Evolutionary conservation across 2,888 invertebrate genomes (phyloP), one percentile per base, ranked within the genome.

Genomic region (Cataglyphis rosenhaueri): DNA sequence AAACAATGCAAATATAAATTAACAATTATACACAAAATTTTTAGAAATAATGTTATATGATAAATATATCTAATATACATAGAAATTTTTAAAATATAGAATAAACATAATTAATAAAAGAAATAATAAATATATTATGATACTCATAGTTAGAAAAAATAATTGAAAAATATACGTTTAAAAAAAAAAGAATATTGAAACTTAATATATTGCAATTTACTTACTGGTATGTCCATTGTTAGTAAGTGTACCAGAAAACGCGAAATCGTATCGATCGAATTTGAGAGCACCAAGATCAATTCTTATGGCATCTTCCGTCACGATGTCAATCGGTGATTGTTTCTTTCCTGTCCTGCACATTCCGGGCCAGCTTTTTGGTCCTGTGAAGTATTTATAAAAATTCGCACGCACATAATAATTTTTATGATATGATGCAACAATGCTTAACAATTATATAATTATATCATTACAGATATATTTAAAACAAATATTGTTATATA

Each of bases 241-340:
- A 83, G 95, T 95, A 0, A 96, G 90, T 3, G 90, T 95, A 0
- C 96, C 95, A 18, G 95, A 91, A 48, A 95, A 94, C 0, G 95
- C 95, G 15, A 92, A 93, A 38, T 96, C 95, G 90, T 96, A 97
- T 78, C 96, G 95, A 0, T 93, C 94, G 84, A 97, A 96, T 83
- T 95, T 94, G n/a, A 97, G 94, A 0, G 91, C 94, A 87, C 91
- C 94, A 90, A 94, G 95, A 89, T 90, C 92, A 86, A 94, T 96
- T 64, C 95, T 94, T 12, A 96, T 89, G 0, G 96, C 95, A 2
- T 95, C 94, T 9, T 95, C 95, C 9, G 95, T 95, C 87, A 95
- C 95, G 73, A 98, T 96, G 94, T 97, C 96, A 88, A 98, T 97
- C 0, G 98, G 98, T 0, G 98, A 98, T 94, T 98, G 98, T 57